Base-by-base conservation (phyloP, 1,140 invertebrate genomes). In the Saccostrea echinata region DNA sequence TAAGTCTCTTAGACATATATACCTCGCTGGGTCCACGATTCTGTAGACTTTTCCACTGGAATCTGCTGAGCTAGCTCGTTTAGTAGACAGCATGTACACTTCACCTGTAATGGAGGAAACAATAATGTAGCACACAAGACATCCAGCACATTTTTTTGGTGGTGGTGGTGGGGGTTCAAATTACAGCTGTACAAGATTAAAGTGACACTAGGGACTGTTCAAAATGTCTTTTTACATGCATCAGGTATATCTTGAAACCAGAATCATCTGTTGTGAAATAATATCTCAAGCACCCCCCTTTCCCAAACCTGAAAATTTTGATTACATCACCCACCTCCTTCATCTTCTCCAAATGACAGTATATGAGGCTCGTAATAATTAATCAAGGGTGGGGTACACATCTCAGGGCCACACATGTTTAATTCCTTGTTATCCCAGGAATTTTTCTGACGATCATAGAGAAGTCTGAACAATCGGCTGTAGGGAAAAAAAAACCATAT, bases 341-440 rank as follows among this genome's bases (percentile, higher is more conserved):
- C 91, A 90, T 94, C 94, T 80, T 93, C 92, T 1, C 93, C 94
- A 88, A 94, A 94, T 21, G 94, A 94, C 24, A 94, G 86, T 76
- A 94, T 94, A 80, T 91, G 90, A 0, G 88, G 89, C 6, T 85
- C 82, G n/a, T 92, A 91, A 16, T 88, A 53, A 13, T 88, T 88
- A 16, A 82, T 84, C 24, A 94, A 88, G 3, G 91, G 91, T 57
- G 92, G 91, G 33, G 86, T 71, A 90, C 94, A 94, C 43, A 90
- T 76, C 55, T 91, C 91, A 0, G 86, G n/a, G 6, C 90, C 91
- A 89, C 94, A 94, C 85, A 93, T 91, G 21, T 81, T 87, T 16
- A 94, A 53, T 52, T 93, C 91, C 52, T 90, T 90, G 82, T 91
- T 91, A 0, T 85, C 35, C 93, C 93, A 94, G 21, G 82, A 53